Evolutionary conservation across 2,113 vertebrate genomes (phyloP).

Genomic region (Gopherus flavomarginatus): DNA sequence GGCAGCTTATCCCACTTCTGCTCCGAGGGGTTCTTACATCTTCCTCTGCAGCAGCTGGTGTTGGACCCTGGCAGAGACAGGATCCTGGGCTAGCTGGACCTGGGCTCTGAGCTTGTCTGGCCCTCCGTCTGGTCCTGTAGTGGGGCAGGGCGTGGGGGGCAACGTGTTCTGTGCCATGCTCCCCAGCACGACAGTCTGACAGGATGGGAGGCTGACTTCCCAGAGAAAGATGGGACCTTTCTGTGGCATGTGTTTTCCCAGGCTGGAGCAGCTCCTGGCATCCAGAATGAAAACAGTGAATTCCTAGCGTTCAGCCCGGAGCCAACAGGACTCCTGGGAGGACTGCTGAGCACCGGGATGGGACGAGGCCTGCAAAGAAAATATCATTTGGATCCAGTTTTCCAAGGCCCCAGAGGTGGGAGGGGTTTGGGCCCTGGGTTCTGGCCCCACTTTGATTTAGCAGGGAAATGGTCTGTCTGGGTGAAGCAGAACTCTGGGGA

Average conservation of each 20-base stretch:
- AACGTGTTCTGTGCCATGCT: neutral
- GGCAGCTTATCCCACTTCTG: neutral
- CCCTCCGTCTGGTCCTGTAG: neutral
- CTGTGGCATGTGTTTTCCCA: neutral
- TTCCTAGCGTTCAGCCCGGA: neutral
- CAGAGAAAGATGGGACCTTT: neutral
- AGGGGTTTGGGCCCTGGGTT: neutral
- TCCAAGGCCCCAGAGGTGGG: neutral
- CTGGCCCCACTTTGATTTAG: neutral
- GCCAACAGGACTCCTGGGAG: accelerated
- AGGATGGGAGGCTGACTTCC: neutral
- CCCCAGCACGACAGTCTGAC: neutral
- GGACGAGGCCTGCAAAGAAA: accelerated
- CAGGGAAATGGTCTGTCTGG: neutral
- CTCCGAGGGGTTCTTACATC: neutral
- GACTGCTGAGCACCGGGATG: accelerated
- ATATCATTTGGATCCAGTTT: neutral
- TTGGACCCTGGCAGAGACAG: neutral
- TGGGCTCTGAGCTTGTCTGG: neutral
- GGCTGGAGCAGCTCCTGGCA: neutral
- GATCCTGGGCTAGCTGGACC: neutral
- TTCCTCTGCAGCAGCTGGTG: neutral
- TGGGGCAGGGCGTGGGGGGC: neutral
- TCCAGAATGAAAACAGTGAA: neutral
- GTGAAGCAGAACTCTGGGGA: neutral